Conservation (phyloP, 2,113 vertebrate genomes). For the Etia nguti region DNA sequence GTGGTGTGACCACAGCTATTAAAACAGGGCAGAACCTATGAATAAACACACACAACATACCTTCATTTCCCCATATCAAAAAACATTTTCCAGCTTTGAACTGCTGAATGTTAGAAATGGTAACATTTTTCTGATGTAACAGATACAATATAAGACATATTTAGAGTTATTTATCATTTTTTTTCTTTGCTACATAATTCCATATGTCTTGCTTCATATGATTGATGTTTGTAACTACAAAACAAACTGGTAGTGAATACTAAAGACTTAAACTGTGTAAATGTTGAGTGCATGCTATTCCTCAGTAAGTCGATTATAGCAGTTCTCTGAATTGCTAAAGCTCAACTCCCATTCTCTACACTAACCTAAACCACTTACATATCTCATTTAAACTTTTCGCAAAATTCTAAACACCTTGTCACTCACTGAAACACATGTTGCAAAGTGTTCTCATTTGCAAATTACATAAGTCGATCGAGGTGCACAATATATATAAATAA, state of each 20-base stretch:
- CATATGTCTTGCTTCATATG: too few species aligned
- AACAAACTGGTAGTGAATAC: too few species aligned
- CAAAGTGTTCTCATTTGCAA: too few species aligned
- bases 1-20: background rate
- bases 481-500: background rate
- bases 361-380: background rate
- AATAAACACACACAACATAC: background rate
- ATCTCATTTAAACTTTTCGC: background rate
- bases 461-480: background rate
- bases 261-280: background rate
- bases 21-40: background rate
- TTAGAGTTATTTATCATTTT: too few species aligned
- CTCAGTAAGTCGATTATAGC: background rate
- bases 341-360: background rate
- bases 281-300: background rate
- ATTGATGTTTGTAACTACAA: too few species aligned
- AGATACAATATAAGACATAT: too few species aligned
- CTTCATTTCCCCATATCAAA: fast-evolving
- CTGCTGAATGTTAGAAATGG: background rate
- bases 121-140: too few species aligned
- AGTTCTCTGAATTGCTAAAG: background rate
- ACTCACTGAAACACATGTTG: background rate
- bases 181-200: too few species aligned
- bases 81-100: background rate
- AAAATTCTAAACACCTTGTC: background rate